These are phyloP conservation scores for Sicus ferrugineus DNA, from an alignment of 2,888 invertebrate genomes.

Conservation along the genomic window DNA sequence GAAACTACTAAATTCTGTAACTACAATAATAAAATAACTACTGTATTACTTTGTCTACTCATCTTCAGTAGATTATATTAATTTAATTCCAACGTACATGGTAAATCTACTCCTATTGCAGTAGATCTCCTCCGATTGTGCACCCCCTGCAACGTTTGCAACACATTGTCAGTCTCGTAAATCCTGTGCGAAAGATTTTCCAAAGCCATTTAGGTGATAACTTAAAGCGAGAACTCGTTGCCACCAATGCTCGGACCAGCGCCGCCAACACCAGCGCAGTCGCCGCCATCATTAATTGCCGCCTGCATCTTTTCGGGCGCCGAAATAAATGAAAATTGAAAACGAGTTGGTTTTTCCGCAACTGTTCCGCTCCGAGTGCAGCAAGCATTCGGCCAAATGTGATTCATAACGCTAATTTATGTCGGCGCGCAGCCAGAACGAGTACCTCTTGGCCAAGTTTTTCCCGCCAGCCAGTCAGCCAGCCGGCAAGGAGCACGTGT, in stretches of 20 bases:
- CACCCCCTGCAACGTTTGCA: neutral
- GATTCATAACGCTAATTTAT: conserved; percentile 20
- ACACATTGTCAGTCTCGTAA: conserved; percentile 21
- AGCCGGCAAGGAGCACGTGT: conserved; percentile 17
- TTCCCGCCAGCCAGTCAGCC: neutral
- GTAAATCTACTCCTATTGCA: no score
- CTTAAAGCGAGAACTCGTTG: neutral
- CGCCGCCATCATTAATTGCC: conserved; percentile 1
- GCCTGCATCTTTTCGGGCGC: conserved; percentile 14
- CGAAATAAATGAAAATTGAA: conserved; percentile 1
- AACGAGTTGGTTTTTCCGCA: conserved; percentile 13
- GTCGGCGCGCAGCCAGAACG: neutral
- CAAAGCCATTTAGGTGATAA: conserved; percentile 24
- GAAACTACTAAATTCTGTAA: no score
- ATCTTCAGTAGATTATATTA: no score
- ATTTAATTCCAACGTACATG: no score
- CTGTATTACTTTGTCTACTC: no score
- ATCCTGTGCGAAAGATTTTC: conserved; percentile 26
- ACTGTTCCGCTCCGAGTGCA: neutral
- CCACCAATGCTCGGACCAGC: neutral
- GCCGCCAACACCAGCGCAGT: neutral
- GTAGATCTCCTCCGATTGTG: neutral
- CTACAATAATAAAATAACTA: no score
- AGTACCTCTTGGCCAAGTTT: neutral
- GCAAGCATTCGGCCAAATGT: conserved; percentile 7